These are phyloP conservation scores for Cepaea nemoralis DNA, from an alignment of 1,140 invertebrate species.

Conservation along the genomic window DNA sequence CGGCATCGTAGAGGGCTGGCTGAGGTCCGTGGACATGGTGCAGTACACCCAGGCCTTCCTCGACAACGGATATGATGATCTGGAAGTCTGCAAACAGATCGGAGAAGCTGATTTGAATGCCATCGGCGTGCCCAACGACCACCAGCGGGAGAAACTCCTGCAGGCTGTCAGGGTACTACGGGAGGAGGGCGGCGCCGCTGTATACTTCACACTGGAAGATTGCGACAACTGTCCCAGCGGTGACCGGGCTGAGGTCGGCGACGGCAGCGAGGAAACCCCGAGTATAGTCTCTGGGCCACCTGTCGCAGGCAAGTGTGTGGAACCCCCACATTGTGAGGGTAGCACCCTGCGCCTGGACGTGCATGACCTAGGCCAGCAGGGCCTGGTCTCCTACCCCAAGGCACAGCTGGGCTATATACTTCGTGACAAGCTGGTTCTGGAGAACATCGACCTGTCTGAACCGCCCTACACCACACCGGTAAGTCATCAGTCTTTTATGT, in stretches of 20 bases:
- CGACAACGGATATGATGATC: conserved; percentile 95
- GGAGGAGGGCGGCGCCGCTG: conserved; percentile 91
- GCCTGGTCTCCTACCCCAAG: conserved; percentile 84
- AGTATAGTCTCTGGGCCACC: not conserved
- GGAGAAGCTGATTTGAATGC: conserved; percentile 94
- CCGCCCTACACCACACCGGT: conserved; percentile 94
- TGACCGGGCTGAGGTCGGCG: conserved; percentile 23
- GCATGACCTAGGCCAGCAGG: conserved; percentile 87
- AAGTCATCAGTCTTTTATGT: too few species aligned
- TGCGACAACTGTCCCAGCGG: conserved; percentile 31
- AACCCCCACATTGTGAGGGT: not conserved
- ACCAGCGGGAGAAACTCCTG: conserved; percentile 83
- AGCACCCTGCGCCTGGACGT: conserved; percentile 79
- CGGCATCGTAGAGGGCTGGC: conserved; percentile 90
- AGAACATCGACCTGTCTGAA: conserved; percentile 86
- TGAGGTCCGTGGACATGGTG: conserved; percentile 87
- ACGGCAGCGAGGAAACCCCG: not conserved
- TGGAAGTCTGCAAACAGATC: conserved; percentile 96
- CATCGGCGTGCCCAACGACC: conserved; percentile 89
- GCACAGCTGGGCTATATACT: conserved; percentile 83
- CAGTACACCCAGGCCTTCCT: conserved; percentile 94
- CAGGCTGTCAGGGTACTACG: conserved; percentile 87
- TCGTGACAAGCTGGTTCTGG: conserved; percentile 85
- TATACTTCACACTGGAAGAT: conserved; percentile 91
- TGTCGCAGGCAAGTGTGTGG: not conserved